Conservation (phyloP, 2,797 vertebrate genomes). For the Balearica regulorum region DNA sequence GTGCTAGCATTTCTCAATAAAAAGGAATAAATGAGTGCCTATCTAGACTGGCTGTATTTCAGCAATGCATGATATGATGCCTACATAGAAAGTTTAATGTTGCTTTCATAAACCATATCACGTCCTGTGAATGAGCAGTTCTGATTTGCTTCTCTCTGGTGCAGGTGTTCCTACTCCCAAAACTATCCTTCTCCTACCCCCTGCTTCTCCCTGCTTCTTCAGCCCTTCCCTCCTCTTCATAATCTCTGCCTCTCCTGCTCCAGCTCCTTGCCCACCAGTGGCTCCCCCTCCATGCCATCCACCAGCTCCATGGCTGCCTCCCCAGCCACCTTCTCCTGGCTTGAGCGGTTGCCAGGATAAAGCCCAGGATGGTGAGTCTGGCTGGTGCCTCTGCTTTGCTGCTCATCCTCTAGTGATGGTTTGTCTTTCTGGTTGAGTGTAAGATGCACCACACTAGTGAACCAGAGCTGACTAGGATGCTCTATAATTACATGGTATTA, state of each 20-base stretch:
- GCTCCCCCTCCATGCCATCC: fast-evolving
- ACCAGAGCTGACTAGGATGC: background rate
- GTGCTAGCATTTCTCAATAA: background rate
- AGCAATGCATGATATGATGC: background rate
- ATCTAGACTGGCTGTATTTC: background rate
- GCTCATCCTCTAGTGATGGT: background rate
- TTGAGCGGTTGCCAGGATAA: background rate
- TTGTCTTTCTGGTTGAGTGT: background rate
- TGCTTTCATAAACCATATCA: background rate
- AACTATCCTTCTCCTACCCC: background rate
- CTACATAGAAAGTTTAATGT: background rate
- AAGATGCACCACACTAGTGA: background rate
- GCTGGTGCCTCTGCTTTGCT: background rate
- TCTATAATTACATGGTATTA: background rate
- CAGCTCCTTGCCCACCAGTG: background rate
- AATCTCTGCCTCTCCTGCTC: background rate
- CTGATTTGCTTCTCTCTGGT: background rate
- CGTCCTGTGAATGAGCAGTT: background rate
- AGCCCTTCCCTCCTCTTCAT: background rate
- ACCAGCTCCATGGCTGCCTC: background rate
- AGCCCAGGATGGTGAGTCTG: background rate
- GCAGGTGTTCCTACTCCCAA: background rate
- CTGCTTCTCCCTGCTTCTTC: background rate
- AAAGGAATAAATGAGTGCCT: background rate
- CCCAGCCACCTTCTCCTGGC: background rate